Evolutionary conservation across 2,113 vertebrate species (phyloP).

Genomic region (Indicator indicator): DNA sequence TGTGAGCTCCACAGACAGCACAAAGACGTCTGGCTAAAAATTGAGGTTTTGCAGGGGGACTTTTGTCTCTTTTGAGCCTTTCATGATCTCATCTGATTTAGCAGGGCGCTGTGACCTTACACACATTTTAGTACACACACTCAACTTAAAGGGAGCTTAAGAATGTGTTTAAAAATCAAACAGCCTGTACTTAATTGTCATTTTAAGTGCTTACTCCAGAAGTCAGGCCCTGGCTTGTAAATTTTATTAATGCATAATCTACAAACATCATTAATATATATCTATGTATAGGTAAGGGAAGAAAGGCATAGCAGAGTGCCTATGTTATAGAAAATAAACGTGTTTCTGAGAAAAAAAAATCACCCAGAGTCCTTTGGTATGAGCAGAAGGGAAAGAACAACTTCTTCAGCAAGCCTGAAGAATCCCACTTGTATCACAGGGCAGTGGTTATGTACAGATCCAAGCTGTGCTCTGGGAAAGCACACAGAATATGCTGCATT

Average conservation of each 20-base stretch:
- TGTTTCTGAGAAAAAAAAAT: not conserved
- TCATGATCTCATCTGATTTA: not conserved
- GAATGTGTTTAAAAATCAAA: not conserved
- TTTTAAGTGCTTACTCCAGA: not conserved
- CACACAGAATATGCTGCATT: too few species aligned
- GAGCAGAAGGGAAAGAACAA: not conserved
- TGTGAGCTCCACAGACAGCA: not conserved
- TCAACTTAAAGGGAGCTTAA: not conserved
- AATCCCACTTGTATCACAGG: not conserved
- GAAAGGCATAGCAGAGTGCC: not conserved
- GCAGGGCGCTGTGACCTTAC: not conserved
- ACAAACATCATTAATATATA: not conserved
- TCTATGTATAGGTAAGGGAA: not conserved
- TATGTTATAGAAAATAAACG: not conserved
- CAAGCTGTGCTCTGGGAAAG: not conserved
- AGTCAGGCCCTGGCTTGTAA: not conserved
- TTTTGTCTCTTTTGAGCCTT: not conserved
- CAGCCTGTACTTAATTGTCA: not conserved
- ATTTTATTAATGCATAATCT: not conserved
- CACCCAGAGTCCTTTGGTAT: not conserved
- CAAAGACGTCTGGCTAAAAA: not conserved
- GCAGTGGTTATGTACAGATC: not conserved
- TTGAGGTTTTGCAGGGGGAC: not conserved
- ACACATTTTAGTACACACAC: not conserved
- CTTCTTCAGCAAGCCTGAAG: not conserved